These are phyloP conservation scores for Perdita meconis DNA, from an alignment of 2,888 invertebrate genomes.

Conservation along the genomic window DNA sequence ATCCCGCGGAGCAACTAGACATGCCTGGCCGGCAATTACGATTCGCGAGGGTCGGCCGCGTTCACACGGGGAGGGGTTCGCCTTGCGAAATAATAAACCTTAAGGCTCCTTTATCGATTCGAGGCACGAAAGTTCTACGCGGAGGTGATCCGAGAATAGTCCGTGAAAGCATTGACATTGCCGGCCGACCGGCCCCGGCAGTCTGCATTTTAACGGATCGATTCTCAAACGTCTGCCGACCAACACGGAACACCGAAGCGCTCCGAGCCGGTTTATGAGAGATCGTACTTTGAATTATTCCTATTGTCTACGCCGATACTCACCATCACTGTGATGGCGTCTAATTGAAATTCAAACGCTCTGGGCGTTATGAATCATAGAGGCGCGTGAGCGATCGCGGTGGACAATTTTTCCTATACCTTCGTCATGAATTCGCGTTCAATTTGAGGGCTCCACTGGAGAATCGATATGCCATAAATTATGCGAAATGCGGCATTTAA, in stretches of 20 bases:
- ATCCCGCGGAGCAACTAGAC: conserved; percentile 56
- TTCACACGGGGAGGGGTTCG: conserved; percentile 56
- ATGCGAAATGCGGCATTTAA: too few species aligned
- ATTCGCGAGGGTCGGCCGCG: conserved; percentile 54
- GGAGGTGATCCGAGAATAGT: conserved; percentile 52
- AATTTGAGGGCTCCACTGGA: too few species aligned
- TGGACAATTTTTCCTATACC: neutral
- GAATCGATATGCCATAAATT: too few species aligned
- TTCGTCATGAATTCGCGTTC: too few species aligned
- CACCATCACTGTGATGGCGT: neutral
- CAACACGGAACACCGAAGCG: neutral
- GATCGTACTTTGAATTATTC: neutral
- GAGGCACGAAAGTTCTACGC: conserved; percentile 53
- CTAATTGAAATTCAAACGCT: conserved; percentile 1
- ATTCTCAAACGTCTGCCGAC: neutral
- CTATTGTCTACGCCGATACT: neutral
- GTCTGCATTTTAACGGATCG: conserved; percentile 2
- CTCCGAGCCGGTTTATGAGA: neutral
- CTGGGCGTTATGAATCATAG: conserved; percentile 19
- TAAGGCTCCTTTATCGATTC: conserved; percentile 66
- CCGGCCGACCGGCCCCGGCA: conserved; percentile 33
- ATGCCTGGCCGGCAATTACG: conserved; percentile 61
- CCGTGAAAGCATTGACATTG: conserved; percentile 57
- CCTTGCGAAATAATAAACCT: conserved; percentile 67
- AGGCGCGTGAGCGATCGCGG: conserved; percentile 1